Conservation (phyloP, 2,797 vertebrate species). For the Myiothlypis coronata region DNA sequence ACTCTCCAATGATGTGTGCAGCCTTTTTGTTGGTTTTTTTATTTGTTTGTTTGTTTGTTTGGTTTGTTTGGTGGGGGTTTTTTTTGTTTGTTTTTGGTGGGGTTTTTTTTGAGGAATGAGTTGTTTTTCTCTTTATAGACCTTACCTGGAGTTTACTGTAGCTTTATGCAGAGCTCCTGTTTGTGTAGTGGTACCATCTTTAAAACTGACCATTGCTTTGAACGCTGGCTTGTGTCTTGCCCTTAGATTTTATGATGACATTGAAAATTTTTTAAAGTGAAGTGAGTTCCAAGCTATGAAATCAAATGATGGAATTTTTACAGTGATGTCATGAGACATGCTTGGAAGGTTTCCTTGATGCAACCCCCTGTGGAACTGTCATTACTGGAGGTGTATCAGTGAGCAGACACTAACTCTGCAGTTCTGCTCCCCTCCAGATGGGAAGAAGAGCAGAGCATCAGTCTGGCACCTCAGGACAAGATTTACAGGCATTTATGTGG, state of each 20-base stretch:
- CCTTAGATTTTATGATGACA: not conserved
- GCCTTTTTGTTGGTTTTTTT: no score
- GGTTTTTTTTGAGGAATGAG: not conserved
- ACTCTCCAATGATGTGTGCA: rapidly evolving
- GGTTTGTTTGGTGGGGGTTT: no score
- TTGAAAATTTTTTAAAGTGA: not conserved
- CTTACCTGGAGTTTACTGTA: not conserved
- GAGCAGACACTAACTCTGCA: not conserved
- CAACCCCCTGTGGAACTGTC: no score
- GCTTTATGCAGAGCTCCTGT: not conserved
- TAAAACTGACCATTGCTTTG: not conserved
- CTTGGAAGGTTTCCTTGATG: not conserved
- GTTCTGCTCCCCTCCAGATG: not conserved
- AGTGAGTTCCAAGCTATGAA: not conserved
- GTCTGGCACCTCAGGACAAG: not conserved
- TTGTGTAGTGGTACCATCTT: not conserved
- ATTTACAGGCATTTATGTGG: not conserved
- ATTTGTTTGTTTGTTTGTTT: not conserved
- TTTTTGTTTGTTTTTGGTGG: not conserved
- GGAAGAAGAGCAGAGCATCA: not conserved
- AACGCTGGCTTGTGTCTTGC: not conserved
- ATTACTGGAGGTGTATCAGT: not conserved
- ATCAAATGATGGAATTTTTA: not conserved
- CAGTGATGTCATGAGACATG: rapidly evolving
- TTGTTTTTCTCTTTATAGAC: not conserved